Conservation (phyloP, 2,797 vertebrate genomes). For the Myoxocephalus aenaeus region DNA sequence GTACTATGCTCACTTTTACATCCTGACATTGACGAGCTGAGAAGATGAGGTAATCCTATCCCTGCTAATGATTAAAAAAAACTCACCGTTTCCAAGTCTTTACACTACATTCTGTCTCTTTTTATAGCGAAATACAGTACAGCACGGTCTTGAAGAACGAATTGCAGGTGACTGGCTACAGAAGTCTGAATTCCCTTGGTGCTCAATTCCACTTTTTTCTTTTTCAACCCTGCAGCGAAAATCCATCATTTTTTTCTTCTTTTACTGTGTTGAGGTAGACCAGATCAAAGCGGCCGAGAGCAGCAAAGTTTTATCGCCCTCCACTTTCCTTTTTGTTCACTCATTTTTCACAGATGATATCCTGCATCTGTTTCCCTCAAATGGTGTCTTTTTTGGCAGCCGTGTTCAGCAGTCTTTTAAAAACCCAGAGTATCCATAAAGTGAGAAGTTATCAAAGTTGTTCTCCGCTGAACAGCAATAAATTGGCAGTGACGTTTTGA, state of each 20-base stretch:
- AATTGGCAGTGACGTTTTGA: slow-evolving; percentile 78
- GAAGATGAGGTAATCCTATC: slow-evolving; percentile 57
- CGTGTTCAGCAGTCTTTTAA: slow-evolving; percentile 60
- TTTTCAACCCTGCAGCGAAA: slow-evolving; percentile 50
- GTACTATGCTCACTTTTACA: slow-evolving; percentile 4
- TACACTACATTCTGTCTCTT: slow-evolving; percentile 23
- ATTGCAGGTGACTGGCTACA: slow-evolving; percentile 64
- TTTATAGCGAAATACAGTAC: slow-evolving; percentile 37
- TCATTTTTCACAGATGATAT: slow-evolving; percentile 75
- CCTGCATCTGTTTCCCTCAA: slow-evolving; percentile 78
- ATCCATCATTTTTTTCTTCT: slow-evolving; percentile 31
- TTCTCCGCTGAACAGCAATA: slow-evolving; percentile 70
- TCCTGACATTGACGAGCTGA: slow-evolving; percentile 47
- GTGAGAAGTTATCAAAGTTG: slow-evolving; percentile 79
- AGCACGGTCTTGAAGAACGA: slow-evolving; percentile 28
- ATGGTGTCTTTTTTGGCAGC: slow-evolving; percentile 70
- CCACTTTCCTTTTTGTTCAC: slow-evolving; percentile 68
- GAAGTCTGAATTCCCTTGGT: slow-evolving; percentile 61
- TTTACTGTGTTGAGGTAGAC: slow-evolving; percentile 69
- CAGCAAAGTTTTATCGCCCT: slow-evolving; percentile 76
- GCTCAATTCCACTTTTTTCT: slow-evolving; percentile 53
- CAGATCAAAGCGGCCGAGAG: slow-evolving; percentile 75
- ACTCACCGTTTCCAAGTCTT: slow-evolving; percentile 20
- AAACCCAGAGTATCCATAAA: slow-evolving; percentile 75
- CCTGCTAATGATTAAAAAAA: slow-evolving; percentile 24